A percentile compares a stretch with the other conserved stretches of the same genome.
These are phyloP conservation scores for Samia ricini DNA, from an alignment of 1,140 invertebrate species.

Conservation along the genomic window DNA sequence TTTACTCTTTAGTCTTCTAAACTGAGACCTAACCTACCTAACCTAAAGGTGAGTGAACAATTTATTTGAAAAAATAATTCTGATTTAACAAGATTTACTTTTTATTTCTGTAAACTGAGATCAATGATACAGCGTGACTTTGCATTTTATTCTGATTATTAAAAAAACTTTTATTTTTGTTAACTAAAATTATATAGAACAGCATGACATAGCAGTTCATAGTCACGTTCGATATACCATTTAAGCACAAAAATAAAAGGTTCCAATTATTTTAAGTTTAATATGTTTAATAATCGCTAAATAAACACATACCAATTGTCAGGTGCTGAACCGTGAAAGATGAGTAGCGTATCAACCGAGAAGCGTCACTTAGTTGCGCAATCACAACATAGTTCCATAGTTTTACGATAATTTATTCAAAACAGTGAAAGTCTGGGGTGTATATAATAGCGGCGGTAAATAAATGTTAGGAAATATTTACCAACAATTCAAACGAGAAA, in stretches of 20 bases:
- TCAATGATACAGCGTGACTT: no score
- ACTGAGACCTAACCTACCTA: no score
- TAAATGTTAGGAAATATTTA: constrained; percentile 35
- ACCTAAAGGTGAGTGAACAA: no score
- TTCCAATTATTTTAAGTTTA: background rate
- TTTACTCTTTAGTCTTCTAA: no score
- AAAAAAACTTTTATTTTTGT: no score
- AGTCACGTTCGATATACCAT: no score
- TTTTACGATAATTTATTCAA: constrained; percentile 16
- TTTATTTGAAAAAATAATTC: no score
- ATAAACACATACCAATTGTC: background rate
- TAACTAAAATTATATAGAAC: no score
- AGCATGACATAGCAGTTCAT: no score
- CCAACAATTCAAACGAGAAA: constrained; percentile 25
- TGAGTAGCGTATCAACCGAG: background rate
- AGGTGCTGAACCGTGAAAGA: background rate
- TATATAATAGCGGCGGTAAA: constrained; percentile 15
- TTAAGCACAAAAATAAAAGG: background rate
- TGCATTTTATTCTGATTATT: no score
- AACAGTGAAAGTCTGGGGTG: constrained; percentile 27
- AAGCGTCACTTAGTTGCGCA: background rate
- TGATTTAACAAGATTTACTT: no score
- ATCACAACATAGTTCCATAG: constrained; percentile 5
- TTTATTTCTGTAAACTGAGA: no score
- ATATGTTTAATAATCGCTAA: background rate